phyloP scores from a whole-genome alignment of 2,797 vertebrate genomes.

The Coluber constrictor region DNA sequence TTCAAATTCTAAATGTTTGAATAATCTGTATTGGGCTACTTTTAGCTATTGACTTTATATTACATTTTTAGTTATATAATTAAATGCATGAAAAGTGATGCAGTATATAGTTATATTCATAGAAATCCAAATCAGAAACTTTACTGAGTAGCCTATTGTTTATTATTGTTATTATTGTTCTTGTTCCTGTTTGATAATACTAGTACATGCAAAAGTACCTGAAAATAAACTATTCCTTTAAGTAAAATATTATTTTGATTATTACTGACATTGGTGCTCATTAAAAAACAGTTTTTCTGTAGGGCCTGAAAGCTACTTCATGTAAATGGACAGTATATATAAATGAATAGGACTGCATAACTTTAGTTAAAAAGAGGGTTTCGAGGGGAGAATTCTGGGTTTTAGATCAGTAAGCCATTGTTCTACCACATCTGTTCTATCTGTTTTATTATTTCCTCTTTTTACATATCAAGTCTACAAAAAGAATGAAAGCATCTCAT shows the following conservation, averaged over 20 bases:
- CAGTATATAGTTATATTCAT: not conserved
- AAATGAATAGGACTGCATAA: constrained; percentile 78
- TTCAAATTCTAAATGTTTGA: not conserved
- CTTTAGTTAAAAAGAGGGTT: constrained; percentile 64
- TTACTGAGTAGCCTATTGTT: constrained; percentile 28
- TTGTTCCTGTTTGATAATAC: constrained; percentile 59
- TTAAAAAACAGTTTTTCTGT: constrained; percentile 79
- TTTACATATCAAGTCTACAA: constrained; percentile 40
- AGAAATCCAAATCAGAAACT: constrained; percentile 40
- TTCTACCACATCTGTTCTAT: too few relatives aligned
- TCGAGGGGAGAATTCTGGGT: constrained; percentile 40
- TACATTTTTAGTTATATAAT: constrained; percentile 1
- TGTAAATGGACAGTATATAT: constrained; percentile 80
- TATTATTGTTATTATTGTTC: constrained; percentile 57
- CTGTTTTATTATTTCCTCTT: constrained; percentile 48
- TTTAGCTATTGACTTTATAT: not conserved
- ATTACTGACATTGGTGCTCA: constrained; percentile 79
- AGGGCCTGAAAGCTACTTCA: constrained; percentile 85
- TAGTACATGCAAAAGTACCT: constrained; percentile 63
- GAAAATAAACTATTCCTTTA: constrained; percentile 72
- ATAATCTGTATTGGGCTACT: not conserved
- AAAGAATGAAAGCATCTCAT: constrained; percentile 12
- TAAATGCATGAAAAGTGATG: not conserved
- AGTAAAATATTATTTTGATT: constrained; percentile 81
- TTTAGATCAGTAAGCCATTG: constrained; percentile 55